These are phyloP conservation scores for Nestor notabilis DNA, from an alignment of 2,113 vertebrate genomes.

Conservation along the genomic window DNA sequence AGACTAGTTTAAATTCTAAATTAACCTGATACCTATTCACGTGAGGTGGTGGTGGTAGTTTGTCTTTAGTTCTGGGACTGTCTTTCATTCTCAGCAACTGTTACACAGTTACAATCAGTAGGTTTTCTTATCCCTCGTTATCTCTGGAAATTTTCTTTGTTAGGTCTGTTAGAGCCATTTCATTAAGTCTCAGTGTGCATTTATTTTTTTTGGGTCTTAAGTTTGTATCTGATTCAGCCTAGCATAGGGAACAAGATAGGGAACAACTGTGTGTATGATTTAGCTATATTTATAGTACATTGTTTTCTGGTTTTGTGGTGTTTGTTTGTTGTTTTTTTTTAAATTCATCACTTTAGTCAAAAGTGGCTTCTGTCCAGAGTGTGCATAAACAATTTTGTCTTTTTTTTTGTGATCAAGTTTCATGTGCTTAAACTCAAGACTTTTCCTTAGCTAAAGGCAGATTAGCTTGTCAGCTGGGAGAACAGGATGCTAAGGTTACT, in stretches of 20 bases:
- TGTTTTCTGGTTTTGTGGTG: neutral
- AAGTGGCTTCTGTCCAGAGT: neutral
- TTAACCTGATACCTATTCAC: neutral
- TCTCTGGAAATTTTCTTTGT: neutral
- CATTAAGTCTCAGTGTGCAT: neutral
- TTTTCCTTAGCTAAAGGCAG: neutral
- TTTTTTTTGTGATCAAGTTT: neutral
- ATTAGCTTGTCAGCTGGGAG: neutral
- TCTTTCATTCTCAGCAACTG: neutral
- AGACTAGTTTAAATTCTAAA: neutral
- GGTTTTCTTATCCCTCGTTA: neutral
- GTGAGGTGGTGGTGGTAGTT: neutral
- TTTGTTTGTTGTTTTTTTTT: neutral
- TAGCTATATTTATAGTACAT: neutral
- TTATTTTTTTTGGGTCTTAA: neutral
- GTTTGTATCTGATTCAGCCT: neutral
- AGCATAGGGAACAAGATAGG: neutral
- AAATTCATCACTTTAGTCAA: neutral
- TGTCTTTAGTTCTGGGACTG: neutral
- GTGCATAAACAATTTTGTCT: neutral
- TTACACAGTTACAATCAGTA: rapidly evolving
- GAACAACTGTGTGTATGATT: neutral
- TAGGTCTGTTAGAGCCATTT: neutral
- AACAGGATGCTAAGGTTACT: neutral
- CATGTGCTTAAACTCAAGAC: neutral